Base-by-base conservation (phyloP, 2,797 vertebrate species). In the Mustela erminea region DNA sequence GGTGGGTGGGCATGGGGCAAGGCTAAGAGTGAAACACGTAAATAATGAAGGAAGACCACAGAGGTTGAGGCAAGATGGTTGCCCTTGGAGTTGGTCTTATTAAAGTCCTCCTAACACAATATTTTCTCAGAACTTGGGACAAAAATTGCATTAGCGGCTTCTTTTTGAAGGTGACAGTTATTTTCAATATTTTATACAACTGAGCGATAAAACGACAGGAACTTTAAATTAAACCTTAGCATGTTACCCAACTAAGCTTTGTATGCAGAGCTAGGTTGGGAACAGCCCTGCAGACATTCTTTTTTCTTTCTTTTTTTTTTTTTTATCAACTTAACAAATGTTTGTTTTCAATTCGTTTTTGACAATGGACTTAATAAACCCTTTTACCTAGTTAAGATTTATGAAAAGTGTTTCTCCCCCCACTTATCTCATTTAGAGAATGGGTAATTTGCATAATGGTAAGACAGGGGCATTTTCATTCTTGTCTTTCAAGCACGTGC, bases 331-430 rank as follows among this genome's bases (percentile, higher is more conserved):
- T 94, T 98, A 95, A 97, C 98, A 97, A 98, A 98, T 94, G 97
- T 98, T 98, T 98, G 98, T 97, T 98, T 98, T 96, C 97, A 96
- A 98, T 98, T 98, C 97, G 93, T 98, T 95, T 97, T 95, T 92
- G 87, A 98, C 98, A 98, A 98, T 96, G 85, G 98, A 97, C 93
- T 97, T 98, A 98, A 98, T 98, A 97, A 98, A 97, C 90, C 98
- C 56, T 97, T 98, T 97, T 68, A 74, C 94, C 96, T 56, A 52
- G 89, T 97, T 96, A 94, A 97, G 98, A 88, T 96, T 97, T 96
- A 93, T 88, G 98, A 90, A 97, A 98, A 85, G 92, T 35, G 25
- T 49, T 46, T 80, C 95, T 88, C 60, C 52, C 85, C 83, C 54
- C 43, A 81, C 94, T 96, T 95, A 96, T 88, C 96, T 96, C 96